Evolutionary conservation across 1,140 invertebrate genomes (phyloP).

Genomic region (Drosophila nigromelanica): DNA sequence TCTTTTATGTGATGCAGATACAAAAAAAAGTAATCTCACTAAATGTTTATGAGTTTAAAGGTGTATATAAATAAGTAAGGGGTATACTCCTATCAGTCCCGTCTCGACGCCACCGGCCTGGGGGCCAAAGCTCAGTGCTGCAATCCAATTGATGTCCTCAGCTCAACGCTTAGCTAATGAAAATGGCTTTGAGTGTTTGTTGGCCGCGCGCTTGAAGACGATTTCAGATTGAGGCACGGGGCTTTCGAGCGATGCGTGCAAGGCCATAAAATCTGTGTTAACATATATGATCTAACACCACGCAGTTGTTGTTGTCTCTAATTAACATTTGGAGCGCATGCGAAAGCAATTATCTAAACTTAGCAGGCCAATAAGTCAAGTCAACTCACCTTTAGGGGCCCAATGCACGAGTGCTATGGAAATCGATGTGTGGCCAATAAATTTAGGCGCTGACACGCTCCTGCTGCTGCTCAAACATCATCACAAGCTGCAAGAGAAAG

Average conservation of each 20-base stretch:
- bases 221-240: constrained; percentile 6
- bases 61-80: too few species aligned
- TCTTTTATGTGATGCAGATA: too few species aligned
- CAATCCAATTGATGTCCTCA: constrained; percentile 30
- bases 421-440: constrained; percentile 56
- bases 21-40: too few species aligned
- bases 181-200: constrained; percentile 22
- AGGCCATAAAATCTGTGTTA: constrained; percentile 75
- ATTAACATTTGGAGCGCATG: constrained; percentile 63
- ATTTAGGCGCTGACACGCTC: constrained; percentile 46
- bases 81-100: too few species aligned
- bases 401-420: constrained; percentile 29
- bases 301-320: constrained; percentile 39
- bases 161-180: constrained; percentile 36
- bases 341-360: constrained; percentile 67
- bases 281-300: constrained; percentile 55
- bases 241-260: constrained; percentile 26
- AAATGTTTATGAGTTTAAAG: too few species aligned
- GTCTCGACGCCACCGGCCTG: neutral
- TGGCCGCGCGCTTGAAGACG: constrained; percentile 7
- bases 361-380: constrained; percentile 61
- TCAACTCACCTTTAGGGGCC: constrained; percentile 60
- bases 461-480: constrained; percentile 32
- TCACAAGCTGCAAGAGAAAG: constrained; percentile 44
- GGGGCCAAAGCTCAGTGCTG: constrained; percentile 29